Conservation (phyloP, 2,797 vertebrate species). For the Labeo calbasu region DNA sequence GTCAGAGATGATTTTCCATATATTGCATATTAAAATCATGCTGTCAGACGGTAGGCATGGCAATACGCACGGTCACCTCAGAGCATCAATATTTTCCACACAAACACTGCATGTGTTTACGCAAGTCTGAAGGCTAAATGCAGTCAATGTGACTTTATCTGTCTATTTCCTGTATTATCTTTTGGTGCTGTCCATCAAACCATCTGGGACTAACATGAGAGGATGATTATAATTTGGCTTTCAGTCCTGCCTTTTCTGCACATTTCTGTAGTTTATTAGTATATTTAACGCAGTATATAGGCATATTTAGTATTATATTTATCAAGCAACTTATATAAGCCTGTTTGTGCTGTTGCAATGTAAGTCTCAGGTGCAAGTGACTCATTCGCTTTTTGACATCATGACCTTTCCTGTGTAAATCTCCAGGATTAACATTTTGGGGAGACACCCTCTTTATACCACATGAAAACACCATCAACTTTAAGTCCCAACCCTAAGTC, state of each 20-base stretch:
- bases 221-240: background rate
- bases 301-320: background rate
- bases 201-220: background rate
- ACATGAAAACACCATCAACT: background rate
- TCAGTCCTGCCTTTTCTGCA: background rate
- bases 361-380: background rate
- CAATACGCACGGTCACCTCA: conserved; percentile 23
- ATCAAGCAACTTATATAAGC: background rate
- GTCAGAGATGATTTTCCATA: conserved; percentile 30
- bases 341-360: background rate
- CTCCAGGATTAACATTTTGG: conserved; percentile 23
- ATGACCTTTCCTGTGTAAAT: conserved; percentile 23
- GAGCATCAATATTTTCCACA: background rate
- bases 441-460: background rate
- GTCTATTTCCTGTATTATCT: background rate
- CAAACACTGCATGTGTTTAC: conserved; percentile 5
- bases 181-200: background rate
- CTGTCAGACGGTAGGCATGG: conserved; percentile 20
- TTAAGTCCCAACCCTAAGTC: background rate
- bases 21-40: conserved; percentile 37
- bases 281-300: background rate
- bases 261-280: background rate
- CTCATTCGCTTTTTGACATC: background rate
- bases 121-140: background rate
- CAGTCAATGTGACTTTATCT: background rate